Evolutionary conservation across 2,888 invertebrate species (phyloP), one percentile per base, ranked within the genome.

Genomic region (Drosophila anomalata): DNA sequence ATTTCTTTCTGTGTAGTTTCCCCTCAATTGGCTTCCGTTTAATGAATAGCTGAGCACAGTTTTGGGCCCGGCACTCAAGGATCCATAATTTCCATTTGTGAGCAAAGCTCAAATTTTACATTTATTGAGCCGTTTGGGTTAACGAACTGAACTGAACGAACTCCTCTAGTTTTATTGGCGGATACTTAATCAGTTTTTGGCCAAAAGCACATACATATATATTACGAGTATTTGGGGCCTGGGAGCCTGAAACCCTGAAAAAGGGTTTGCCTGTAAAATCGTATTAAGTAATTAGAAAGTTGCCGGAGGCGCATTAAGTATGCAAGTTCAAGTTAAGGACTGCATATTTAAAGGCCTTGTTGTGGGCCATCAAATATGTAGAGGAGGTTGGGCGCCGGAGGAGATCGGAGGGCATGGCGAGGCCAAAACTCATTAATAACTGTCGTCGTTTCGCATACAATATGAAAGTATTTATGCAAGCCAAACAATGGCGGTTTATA

Each of bases 231-330:
- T 17, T 2, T 2, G 3, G 12, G n/a, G 14, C 2, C 0, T 6
- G 14, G 20, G 9, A 33, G 14, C 20, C 9, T 3, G 6, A 31
- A n/a, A 2, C 51, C 62, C 29, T 62, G 61, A 60, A 60, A 60
- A 60, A 47, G 33, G 36, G 41, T 63, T 44, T 52, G 72, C 74
- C 77, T 72, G 55, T 76, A 61, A 77, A 73, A 82, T 77, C 83
- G 77, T 86, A 80, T 86, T 83, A 86, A 86, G 83, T 79, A 77
- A 81, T 80, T 82, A 82, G 67, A 79, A 81, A 84, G 83, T 78
- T 76, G 52, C 48, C 67, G 61, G 44, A 63, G 44, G 66, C 52
- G 31, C 71, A 81, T 81, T 76, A 77, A 86, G 74, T 83, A 81
- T 81, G 86, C 83, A 86, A 77, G 77, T 76, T 79, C 70, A 82